These are phyloP conservation scores for Mirza zaza DNA, from an alignment of 2,113 vertebrate species.

Conservation along the genomic window DNA sequence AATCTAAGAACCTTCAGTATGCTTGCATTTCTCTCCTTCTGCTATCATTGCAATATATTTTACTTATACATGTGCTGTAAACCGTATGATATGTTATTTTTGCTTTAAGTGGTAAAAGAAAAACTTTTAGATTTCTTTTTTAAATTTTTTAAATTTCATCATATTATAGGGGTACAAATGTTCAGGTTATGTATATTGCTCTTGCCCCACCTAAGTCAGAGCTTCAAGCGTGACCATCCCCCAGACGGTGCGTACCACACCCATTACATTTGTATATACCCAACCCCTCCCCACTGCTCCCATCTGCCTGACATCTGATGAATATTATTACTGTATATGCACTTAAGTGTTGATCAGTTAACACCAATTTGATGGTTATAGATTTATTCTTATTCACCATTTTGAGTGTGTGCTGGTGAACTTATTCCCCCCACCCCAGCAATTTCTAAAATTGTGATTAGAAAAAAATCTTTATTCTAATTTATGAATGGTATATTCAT, in stretches of 20 bases:
- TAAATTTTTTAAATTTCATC: no score
- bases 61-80: neutral
- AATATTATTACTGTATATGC: no score
- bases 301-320: no score
- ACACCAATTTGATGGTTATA: neutral
- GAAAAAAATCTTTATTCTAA: neutral
- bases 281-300: no score
- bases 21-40: neutral
- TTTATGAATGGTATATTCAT: neutral
- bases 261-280: no score
- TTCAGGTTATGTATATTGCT: no score
- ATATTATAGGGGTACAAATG: no score
- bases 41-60: neutral
- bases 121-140: neutral
- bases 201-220: no score
- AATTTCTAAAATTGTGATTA: neutral
- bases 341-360: no score
- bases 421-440: neutral
- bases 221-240: no score
- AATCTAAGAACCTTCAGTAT: neutral
- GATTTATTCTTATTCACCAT: neutral
- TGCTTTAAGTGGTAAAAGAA: neutral
- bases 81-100: neutral
- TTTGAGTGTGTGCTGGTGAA: neutral
- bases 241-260: no score